These are phyloP conservation scores for Eumeta japonica DNA, from an alignment of 1,140 invertebrate species.

Conservation along the genomic window DNA sequence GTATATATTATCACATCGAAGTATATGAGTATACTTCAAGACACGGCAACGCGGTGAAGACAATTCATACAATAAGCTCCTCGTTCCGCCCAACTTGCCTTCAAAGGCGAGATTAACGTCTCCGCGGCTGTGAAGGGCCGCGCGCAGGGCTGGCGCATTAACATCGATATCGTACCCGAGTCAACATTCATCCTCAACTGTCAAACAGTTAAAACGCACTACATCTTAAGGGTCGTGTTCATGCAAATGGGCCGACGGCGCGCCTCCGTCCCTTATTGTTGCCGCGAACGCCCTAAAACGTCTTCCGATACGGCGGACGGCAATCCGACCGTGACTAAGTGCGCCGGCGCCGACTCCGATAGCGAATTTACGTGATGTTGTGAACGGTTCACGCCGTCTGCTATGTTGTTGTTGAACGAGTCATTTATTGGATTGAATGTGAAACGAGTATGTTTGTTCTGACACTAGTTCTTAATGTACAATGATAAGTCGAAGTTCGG, in stretches of 20 bases:
- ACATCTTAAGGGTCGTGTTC: conserved; percentile 29
- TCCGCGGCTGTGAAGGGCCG: too few relatives aligned
- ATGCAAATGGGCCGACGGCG: conserved; percentile 34
- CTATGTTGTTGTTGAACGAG: conserved; percentile 30
- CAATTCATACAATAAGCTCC: too few relatives aligned
- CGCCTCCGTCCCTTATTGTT: conserved; percentile 41
- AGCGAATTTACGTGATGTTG: conserved; percentile 43
- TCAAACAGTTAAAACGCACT: conserved; percentile 42
- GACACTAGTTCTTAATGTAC: too few relatives aligned
- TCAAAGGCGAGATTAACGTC: too few relatives aligned
- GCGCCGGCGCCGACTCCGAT: conserved; percentile 37
- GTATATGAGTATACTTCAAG: too few relatives aligned
- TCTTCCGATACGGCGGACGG: conserved; percentile 30
- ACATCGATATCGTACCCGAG: too few relatives aligned
- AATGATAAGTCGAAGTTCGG: too few relatives aligned
- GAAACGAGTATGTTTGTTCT: too few relatives aligned
- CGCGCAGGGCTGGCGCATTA: too few relatives aligned
- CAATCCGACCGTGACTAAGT: conserved; percentile 40
- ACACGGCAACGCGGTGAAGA: too few relatives aligned
- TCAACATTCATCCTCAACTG: conserved; percentile 31
- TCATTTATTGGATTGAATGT: conserved; percentile 42
- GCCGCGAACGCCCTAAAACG: conserved; percentile 34
- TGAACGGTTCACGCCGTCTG: conserved; percentile 48
- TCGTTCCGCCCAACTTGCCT: too few relatives aligned
- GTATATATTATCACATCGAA: too few relatives aligned